Evolutionary conservation across 2,797 vertebrate species (phyloP), one percentile per base, ranked within the genome.

Genomic region (Dicrostonyx torquatus): DNA sequence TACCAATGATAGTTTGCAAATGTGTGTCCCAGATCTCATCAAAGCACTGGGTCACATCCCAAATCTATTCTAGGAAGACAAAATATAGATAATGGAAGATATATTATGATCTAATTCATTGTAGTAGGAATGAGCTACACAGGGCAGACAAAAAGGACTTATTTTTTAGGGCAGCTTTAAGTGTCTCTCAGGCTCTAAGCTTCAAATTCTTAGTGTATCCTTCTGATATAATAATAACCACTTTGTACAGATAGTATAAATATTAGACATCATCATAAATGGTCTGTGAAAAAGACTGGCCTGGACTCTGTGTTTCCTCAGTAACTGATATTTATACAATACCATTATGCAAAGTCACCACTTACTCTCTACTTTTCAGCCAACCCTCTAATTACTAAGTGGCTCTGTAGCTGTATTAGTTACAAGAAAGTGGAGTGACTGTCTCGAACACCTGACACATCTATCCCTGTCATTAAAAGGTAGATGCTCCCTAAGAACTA

Each of bases 31-130:
- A 97, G 96, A 94, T 97, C 78, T 90, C 96, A 96, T 97, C 89
- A 95, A 96, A 96, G 68, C 95, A 93, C 95, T 92, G 60, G 89
- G 96, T 97, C 94, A 92, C 53, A 97, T 94, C 55, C 40, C 87
- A 94, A 87, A 95, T 96, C 95, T 97, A 96, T 97, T 97, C 96
- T 95, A 93, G 58, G 87, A 95, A 50, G 90, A 24, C 87, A 93
- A 97, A 95, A 91, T 85, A 70, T 95, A 96, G 37, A 76, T 90
- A 77, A 93, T 94, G 62, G 62, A 93, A 93, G 62, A 89, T 90
- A 87, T 68, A 31, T 89, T 95, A 92, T 91, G 55, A 96, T 96
- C 87, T 97, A 94, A 95, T 95, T 96, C 72, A 64, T 70, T 94
- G 14, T 93, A 93, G 85, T 22, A 94, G 89, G 84, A 96, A 91